Evolutionary conservation across 2,113 vertebrate species (phyloP).

Genomic region (Charadrius vociferus): DNA sequence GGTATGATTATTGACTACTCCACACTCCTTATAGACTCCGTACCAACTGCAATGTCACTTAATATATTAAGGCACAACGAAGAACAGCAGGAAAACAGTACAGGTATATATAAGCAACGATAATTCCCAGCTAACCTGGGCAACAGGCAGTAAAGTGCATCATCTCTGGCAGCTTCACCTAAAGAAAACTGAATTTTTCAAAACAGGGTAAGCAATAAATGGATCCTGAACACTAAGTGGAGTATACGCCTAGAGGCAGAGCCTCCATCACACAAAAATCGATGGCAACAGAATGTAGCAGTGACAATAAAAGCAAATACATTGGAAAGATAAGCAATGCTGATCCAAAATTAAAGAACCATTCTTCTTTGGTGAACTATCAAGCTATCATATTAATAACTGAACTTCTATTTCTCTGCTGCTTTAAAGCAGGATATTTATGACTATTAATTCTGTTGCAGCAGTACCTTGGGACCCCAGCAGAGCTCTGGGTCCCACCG

Average conservation of each 20-base stretch:
- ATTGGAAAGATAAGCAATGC: background rate
- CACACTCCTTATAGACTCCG: background rate
- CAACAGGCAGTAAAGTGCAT: background rate
- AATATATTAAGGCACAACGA: background rate
- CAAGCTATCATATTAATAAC: background rate
- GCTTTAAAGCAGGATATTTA: background rate
- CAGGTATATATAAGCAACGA: background rate
- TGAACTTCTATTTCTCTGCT: constrained; percentile 57
- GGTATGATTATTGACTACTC: background rate
- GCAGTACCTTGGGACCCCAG: background rate
- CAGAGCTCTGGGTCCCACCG: background rate
- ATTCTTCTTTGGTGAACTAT: background rate
- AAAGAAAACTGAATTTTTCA: background rate
- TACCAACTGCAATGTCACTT: background rate
- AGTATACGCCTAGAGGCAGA: background rate
- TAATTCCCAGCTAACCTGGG: background rate
- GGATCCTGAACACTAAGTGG: background rate
- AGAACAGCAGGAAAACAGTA: background rate
- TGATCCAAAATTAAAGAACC: background rate
- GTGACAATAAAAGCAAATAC: constrained; percentile 10
- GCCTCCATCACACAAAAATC: background rate
- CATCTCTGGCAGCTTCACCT: background rate
- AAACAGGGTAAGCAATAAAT: background rate
- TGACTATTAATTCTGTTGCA: background rate
- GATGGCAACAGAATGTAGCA: background rate